Evolutionary conservation across 2,888 invertebrate genomes (phyloP).

Genomic region (Leucophora obtusa): DNA sequence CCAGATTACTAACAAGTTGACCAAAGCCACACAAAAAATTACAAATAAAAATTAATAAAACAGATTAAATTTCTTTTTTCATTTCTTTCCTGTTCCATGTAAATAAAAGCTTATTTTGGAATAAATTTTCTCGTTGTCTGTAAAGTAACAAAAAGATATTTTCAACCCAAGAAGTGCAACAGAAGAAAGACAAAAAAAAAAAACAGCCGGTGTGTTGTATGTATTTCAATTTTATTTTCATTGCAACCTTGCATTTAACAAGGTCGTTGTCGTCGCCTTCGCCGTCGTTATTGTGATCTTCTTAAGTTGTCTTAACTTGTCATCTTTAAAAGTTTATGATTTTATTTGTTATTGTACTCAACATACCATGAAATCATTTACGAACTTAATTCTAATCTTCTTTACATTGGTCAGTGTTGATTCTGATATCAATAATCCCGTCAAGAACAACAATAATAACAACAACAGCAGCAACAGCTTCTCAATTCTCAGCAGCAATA

Average conservation of each 20-base stretch:
- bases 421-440: constrained; percentile 34
- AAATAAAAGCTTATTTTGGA: constrained; percentile 1
- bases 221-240: constrained; percentile 9
- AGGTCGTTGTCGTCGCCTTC: constrained; percentile 34
- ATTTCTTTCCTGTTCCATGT: not conserved
- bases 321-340: constrained; percentile 8
- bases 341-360: not conserved
- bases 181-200: not conserved
- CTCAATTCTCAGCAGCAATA: constrained; percentile 18
- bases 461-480: constrained; percentile 7
- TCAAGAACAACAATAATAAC: constrained; percentile 16
- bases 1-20: not conserved
- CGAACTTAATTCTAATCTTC: constrained; percentile 48
- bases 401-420: constrained; percentile 52
- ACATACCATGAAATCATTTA: constrained; percentile 49
- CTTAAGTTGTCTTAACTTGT: constrained; percentile 2
- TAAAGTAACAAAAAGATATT: not conserved
- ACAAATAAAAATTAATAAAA: not conserved
- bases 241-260: constrained; percentile 46
- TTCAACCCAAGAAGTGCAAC: not conserved
- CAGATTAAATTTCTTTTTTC: not conserved
- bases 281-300: not conserved
- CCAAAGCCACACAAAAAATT: not conserved
- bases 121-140: not conserved
- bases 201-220: constrained; percentile 8